These are phyloP conservation scores for Tadarida brasiliensis DNA, from an alignment of 2,797 vertebrate species.

Conservation along the genomic window DNA sequence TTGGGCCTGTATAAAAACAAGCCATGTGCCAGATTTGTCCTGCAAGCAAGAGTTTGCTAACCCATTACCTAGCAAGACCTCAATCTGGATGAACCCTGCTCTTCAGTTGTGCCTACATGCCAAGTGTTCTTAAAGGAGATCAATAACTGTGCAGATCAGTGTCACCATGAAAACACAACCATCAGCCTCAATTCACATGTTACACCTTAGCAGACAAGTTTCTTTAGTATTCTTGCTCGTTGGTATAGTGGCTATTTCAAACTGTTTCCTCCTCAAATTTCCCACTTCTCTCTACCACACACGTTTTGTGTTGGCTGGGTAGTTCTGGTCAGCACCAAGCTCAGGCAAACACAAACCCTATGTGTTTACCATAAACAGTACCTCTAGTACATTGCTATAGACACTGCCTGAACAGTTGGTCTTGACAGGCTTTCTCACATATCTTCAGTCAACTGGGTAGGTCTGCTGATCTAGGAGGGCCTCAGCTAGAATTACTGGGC, in stretches of 20 bases:
- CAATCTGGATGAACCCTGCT: background rate
- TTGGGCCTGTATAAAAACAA: background rate
- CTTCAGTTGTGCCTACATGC: background rate
- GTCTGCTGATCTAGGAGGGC: background rate
- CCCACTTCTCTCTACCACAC: background rate
- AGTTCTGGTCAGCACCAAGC: background rate
- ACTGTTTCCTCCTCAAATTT: background rate
- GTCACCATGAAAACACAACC: background rate
- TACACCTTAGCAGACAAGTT: background rate
- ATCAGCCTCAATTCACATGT: background rate
- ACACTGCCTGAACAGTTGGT: background rate
- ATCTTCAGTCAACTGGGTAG: background rate
- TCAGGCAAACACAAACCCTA: background rate
- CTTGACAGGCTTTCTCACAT: background rate
- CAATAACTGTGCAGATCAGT: background rate
- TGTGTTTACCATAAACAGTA: background rate
- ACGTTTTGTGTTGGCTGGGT: background rate
- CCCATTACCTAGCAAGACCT: background rate
- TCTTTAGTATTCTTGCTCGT: constrained; percentile 2
- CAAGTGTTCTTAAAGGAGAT: background rate
- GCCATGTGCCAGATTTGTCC: background rate
- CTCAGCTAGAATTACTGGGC: background rate
- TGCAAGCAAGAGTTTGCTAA: background rate
- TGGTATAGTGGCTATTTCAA: background rate
- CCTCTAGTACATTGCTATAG: background rate